Evolutionary conservation across 1,140 invertebrate genomes (phyloP).

Genomic region (Drosophila baimaii): DNA sequence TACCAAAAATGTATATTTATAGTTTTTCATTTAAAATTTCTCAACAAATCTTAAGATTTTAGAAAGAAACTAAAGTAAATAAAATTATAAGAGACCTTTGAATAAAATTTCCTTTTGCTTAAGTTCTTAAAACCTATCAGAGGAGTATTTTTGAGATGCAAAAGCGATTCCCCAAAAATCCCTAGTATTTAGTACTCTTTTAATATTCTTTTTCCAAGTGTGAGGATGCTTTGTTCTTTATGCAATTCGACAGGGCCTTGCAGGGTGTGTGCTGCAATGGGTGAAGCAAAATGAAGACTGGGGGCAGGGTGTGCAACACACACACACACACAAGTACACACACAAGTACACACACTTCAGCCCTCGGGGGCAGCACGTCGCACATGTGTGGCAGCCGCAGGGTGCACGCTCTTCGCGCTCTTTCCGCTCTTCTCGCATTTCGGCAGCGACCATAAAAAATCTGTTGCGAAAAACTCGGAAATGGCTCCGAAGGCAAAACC

Average conservation of each 20-base stretch:
- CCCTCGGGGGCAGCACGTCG: constrained; percentile 28
- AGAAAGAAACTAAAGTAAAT: no score
- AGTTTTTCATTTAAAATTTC: neutral
- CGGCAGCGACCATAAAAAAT: constrained; percentile 60
- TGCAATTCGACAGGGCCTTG: constrained; percentile 37
- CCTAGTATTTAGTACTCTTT: rapidly evolving
- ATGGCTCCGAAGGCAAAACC: constrained; percentile 30
- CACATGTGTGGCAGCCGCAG: constrained; percentile 47
- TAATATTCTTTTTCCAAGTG: neutral
- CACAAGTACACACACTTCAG: constrained; percentile 24
- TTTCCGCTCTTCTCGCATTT: constrained; percentile 29
- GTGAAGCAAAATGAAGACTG: no score
- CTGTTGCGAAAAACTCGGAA: constrained; percentile 50
- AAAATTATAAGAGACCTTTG: no score
- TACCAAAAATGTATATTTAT: no score
- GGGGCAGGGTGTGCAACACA: constrained; percentile 7
- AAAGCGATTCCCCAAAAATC: no score
- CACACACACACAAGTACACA: no score
- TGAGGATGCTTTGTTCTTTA: constrained; percentile 14
- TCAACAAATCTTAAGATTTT: no score
- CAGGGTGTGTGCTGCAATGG: constrained; percentile 20
- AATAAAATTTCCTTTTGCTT: no score
- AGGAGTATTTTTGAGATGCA: no score
- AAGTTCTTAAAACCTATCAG: no score
- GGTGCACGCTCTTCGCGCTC: constrained; percentile 38